Conservation (phyloP, 2,113 vertebrate species). For the Misgurnus mizolepis region DNA sequence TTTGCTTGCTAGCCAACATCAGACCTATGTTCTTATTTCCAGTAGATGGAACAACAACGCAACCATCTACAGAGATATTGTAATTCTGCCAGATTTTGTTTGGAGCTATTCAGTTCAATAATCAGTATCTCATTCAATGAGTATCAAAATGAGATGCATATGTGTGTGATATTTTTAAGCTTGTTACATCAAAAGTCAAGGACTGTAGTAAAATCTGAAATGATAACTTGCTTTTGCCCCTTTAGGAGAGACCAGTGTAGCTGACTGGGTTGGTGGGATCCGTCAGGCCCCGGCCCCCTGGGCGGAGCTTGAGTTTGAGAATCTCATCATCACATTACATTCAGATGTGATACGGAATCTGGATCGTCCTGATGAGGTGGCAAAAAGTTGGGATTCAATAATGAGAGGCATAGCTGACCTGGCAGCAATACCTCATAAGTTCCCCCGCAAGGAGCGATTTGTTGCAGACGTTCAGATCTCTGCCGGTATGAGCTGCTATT, state of each 20-base stretch:
- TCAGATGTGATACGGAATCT: constrained; percentile 63
- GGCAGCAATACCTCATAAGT: constrained; percentile 69
- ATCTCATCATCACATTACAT: constrained; percentile 78
- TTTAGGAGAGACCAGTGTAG: constrained; percentile 51
- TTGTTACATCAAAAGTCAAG: not conserved
- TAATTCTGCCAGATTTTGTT: too few species aligned
- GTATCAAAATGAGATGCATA: not conserved
- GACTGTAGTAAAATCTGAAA: not conserved
- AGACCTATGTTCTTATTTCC: too few species aligned
- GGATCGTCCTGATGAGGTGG: constrained; percentile 74
- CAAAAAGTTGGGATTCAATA: constrained; percentile 72
- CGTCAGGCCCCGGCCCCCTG: constrained; percentile 69
- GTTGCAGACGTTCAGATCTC: constrained; percentile 83
- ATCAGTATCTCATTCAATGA: not conserved
- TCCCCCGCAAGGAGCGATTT: constrained; percentile 81
- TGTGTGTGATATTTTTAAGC: too few species aligned
- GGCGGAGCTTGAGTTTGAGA: constrained; percentile 82
- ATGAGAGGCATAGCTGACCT: constrained; percentile 77
- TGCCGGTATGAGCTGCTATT: constrained; percentile 61
- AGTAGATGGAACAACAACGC: too few species aligned
- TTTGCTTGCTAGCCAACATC: too few species aligned
- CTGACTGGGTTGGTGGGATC: constrained; percentile 44
- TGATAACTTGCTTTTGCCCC: not conserved
- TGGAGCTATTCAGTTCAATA: too few species aligned
- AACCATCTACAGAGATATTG: too few species aligned